Evolutionary conservation across 2,888 invertebrate species (phyloP).

Genomic region (Anticlea derivata): DNA sequence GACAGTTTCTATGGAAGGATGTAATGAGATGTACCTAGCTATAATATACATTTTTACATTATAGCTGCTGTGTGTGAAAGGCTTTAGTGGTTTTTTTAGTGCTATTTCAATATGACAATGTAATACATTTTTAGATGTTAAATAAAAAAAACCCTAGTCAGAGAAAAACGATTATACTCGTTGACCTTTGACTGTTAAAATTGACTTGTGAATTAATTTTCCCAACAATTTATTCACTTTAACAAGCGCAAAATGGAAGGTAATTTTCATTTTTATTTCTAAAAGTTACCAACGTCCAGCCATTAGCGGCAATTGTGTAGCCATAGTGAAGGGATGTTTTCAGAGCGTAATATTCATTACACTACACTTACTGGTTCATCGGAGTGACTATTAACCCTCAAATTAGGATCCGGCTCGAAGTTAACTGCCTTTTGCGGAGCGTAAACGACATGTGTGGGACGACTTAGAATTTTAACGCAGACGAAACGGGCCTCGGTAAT

Average conservation of each 20-base stretch:
- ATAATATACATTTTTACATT: no score
- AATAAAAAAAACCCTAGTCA: no score
- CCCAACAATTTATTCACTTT: no score
- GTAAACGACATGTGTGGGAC: conserved; percentile 60
- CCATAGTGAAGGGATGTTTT: conserved; percentile 47
- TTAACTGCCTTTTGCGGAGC: conserved; percentile 67
- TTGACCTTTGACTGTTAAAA: no score
- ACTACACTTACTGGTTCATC: conserved; percentile 64
- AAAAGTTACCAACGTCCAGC: conserved; percentile 16
- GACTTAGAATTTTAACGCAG: conserved; percentile 48
- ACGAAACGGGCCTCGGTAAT: conserved; percentile 28
- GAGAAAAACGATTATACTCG: no score
- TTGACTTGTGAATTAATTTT: no score
- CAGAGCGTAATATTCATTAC: conserved; percentile 67
- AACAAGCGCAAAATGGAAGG: background rate
- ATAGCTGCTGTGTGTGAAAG: no score
- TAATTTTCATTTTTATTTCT: conserved; percentile 3
- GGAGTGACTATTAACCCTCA: conserved; percentile 70
- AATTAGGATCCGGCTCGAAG: conserved; percentile 62
- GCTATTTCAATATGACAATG: no score
- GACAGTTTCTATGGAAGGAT: no score
- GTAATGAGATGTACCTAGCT: no score
- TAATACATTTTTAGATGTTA: no score
- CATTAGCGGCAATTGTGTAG: conserved; percentile 22
- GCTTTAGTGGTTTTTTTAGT: no score